phyloP scores from a whole-genome alignment of 2,888 invertebrate species.

The Exocentrus adspersus region DNA sequence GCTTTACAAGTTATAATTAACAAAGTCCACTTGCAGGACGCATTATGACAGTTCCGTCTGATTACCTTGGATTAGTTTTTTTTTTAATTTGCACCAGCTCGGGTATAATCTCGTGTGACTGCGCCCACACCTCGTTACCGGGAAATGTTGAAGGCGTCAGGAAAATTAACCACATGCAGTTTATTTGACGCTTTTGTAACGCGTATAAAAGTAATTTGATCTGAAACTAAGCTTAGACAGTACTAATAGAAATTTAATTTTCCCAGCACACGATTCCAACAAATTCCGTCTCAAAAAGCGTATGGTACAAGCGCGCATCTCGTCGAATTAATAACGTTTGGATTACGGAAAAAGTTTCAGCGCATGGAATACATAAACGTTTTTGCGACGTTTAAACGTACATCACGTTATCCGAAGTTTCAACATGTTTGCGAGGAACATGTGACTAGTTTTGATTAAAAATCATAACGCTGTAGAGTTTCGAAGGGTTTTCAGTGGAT shows the following conservation, averaged over 20 bases:
- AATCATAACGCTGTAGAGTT: constrained; percentile 23
- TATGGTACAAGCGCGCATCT: constrained; percentile 47
- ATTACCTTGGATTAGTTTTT: constrained; percentile 16
- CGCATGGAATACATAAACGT: constrained; percentile 48
- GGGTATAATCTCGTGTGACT: not conserved
- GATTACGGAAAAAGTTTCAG: constrained; percentile 51
- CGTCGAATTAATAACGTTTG: constrained; percentile 53
- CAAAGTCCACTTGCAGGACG: constrained; percentile 17
- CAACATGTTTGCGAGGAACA: constrained; percentile 26
- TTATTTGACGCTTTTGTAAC: no score
- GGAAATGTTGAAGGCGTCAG: no score
- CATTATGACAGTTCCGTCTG: constrained; percentile 12
- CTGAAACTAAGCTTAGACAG: constrained; percentile 21
- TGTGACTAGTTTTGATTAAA: constrained; percentile 36
- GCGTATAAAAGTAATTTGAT: no score
- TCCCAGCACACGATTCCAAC: constrained; percentile 42
- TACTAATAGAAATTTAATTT: constrained; percentile 47
- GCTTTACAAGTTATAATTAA: constrained; percentile 22
- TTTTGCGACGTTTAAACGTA: constrained; percentile 40
- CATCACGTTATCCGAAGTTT: constrained; percentile 38
- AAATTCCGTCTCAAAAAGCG: constrained; percentile 49
- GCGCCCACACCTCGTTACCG: no score
- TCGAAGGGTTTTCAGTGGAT: not conserved
- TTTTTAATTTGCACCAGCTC: not conserved
- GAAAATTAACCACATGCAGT: no score